A percentile compares a stretch with the other conserved stretches of the same genome.
phyloP scores from a whole-genome alignment of 1,140 invertebrate species.

The Aphaenogaster rudis region DNA sequence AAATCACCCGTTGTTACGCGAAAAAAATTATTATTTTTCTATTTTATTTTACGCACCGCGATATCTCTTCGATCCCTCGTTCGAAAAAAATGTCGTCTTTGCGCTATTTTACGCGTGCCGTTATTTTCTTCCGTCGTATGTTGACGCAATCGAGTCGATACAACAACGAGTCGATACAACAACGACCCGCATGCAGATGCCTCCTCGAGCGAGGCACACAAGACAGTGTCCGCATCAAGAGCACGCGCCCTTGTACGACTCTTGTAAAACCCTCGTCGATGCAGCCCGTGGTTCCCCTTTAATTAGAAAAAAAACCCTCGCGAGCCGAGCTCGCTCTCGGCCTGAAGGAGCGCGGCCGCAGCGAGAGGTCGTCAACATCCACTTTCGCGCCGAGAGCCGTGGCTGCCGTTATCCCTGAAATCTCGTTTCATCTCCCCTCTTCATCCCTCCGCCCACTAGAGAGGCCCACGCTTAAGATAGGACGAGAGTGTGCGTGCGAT shows the following conservation, averaged over 20 bases:
- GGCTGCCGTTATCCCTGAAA: conserved; percentile 71
- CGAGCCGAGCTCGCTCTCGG: conserved; percentile 59
- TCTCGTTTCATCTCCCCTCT: conserved; percentile 72
- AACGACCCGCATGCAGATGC: conserved; percentile 9
- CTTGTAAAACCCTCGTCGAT: conserved; percentile 21
- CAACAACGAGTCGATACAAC: not conserved
- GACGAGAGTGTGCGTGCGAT: conserved; percentile 12
- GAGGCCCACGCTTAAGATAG: not conserved
- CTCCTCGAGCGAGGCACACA: not conserved
- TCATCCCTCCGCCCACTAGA: not conserved
- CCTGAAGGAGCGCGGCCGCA: conserved; percentile 41
- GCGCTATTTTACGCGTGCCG: not conserved
- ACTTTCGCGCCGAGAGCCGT: conserved; percentile 64
- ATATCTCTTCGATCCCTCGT: too few species aligned
- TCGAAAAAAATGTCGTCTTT: not conserved
- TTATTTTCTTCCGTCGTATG: not conserved
- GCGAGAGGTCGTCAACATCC: conserved; percentile 73
- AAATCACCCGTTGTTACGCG: not conserved
- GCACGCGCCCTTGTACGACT: not conserved
- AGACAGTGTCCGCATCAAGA: conserved; percentile 43
- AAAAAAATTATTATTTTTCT: not conserved
- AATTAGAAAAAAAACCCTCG: conserved; percentile 78
- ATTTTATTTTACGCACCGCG: not conserved
- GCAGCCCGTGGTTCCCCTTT: conserved; percentile 70
- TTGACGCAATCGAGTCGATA: conserved; percentile 17